Conservation (phyloP, 1,140 invertebrate species). For the Rhagoletis zephyria region DNA sequence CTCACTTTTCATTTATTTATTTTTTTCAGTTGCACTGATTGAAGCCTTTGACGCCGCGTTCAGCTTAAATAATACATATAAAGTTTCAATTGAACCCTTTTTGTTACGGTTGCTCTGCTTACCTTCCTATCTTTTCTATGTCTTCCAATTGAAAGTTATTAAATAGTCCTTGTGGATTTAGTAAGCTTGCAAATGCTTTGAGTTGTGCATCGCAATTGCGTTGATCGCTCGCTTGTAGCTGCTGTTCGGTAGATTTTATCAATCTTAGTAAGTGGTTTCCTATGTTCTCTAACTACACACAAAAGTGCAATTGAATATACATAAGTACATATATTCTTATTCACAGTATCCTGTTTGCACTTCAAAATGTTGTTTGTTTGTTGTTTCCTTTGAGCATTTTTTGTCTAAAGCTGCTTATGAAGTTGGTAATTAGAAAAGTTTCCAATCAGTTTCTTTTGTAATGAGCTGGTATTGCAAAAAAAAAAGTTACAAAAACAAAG, state of each 20-base stretch:
- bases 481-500: no score
- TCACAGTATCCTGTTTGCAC: background rate
- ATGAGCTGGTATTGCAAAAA: background rate
- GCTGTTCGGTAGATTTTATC: background rate
- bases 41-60: constrained; percentile 12
- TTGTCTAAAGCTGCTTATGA: background rate
- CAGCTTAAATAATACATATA: background rate
- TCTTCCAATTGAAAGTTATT: constrained; percentile 32
- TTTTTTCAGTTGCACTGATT: background rate
- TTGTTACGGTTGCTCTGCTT: background rate
- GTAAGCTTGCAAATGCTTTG: constrained; percentile 9
- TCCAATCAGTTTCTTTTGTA: background rate
- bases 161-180: constrained; percentile 26
- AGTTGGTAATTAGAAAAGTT: constrained; percentile 9
- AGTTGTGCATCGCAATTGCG: background rate
- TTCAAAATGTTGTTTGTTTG: background rate
- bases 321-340: background rate
- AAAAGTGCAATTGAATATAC: background rate
- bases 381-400: background rate
- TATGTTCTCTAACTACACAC: background rate
- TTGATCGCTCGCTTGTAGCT: background rate
- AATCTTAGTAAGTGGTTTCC: background rate
- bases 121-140: background rate
- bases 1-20: no score
- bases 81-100: constrained; percentile 17